Evolutionary conservation across 2,113 vertebrate genomes (phyloP).

Genomic region (Cynoglossus semilaevis): DNA sequence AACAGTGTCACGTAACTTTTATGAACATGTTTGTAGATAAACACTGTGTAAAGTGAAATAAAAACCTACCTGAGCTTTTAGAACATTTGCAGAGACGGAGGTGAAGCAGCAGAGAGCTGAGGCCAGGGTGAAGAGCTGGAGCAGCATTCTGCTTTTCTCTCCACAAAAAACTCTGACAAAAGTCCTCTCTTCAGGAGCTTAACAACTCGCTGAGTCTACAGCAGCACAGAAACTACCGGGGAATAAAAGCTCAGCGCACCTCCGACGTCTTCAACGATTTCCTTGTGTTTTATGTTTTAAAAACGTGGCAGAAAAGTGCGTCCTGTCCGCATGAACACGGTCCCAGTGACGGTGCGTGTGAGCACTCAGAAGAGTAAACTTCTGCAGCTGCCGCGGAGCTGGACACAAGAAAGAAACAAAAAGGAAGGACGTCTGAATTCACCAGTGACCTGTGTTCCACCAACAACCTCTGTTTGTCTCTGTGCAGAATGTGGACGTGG

Average conservation of each 20-base stretch:
- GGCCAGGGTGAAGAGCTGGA: constrained; percentile 60
- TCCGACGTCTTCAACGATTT: no score
- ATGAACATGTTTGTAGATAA: background rate
- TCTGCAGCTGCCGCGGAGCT: no score
- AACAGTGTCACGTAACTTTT: background rate
- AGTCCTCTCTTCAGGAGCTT: no score
- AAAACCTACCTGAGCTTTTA: constrained; percentile 73
- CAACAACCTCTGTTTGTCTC: constrained; percentile 13
- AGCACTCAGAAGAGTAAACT: no score
- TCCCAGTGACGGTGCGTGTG: no score
- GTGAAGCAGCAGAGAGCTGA: constrained; percentile 58
- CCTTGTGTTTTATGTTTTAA: constrained; percentile 2
- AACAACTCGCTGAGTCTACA: no score
- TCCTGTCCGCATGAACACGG: background rate
- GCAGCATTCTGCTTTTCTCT: constrained; percentile 60
- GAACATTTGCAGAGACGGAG: constrained; percentile 64
- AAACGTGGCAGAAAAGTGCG: constrained; percentile 33
- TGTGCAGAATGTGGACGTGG: constrained; percentile 57
- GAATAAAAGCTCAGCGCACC: no score
- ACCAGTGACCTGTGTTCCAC: constrained; percentile 10
- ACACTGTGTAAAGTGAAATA: background rate
- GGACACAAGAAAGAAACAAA: no score
- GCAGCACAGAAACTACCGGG: no score
- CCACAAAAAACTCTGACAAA: background rate
- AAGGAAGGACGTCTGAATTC: constrained; percentile 4